Conservation (phyloP, 2,888 invertebrate genomes). For the Oscheius sp. region DNA sequence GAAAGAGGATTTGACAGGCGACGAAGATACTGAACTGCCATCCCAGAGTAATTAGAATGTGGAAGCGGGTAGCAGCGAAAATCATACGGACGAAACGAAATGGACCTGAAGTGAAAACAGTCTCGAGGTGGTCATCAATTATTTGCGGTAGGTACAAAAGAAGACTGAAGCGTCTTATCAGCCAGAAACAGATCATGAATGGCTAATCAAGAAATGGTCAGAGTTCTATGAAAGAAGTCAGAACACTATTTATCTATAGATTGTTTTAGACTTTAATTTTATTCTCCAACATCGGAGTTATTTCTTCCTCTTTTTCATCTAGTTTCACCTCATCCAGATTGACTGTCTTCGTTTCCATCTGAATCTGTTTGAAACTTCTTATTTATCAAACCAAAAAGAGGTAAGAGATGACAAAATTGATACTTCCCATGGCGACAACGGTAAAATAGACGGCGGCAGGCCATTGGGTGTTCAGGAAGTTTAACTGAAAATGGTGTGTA, state of each 20-base stretch:
- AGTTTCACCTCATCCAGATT: slow-evolving; percentile 49
- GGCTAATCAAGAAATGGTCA: too few relatives aligned
- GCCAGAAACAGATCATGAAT: background rate
- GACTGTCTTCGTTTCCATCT: slow-evolving; percentile 53
- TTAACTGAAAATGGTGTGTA: slow-evolving; percentile 47
- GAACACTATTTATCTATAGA: too few relatives aligned
- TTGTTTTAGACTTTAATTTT: too few relatives aligned
- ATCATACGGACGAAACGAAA: too few relatives aligned
- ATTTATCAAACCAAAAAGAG: slow-evolving; percentile 44
- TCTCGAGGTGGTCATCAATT: background rate
- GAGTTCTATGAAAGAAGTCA: too few relatives aligned
- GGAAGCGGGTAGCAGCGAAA: slow-evolving; percentile 63
- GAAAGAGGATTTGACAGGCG: slow-evolving; percentile 60
- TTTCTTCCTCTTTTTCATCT: slow-evolving; percentile 33
- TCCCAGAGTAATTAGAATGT: slow-evolving; percentile 53
- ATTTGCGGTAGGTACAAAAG: background rate
- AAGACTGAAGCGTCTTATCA: background rate
- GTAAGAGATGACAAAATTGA: slow-evolving; percentile 59
- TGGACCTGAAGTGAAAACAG: background rate
- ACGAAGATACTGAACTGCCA: slow-evolving; percentile 67
- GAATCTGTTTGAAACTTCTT: background rate
- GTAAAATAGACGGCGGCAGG: slow-evolving; percentile 63
- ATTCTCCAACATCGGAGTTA: slow-evolving; percentile 44
- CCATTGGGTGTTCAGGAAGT: slow-evolving; percentile 60
- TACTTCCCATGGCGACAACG: slow-evolving; percentile 58